Percentiles rank a stretch among this genome's conserved stretches.
phyloP scores from a whole-genome alignment of 2,113 vertebrate species.

The Notothenia coriiceps region DNA sequence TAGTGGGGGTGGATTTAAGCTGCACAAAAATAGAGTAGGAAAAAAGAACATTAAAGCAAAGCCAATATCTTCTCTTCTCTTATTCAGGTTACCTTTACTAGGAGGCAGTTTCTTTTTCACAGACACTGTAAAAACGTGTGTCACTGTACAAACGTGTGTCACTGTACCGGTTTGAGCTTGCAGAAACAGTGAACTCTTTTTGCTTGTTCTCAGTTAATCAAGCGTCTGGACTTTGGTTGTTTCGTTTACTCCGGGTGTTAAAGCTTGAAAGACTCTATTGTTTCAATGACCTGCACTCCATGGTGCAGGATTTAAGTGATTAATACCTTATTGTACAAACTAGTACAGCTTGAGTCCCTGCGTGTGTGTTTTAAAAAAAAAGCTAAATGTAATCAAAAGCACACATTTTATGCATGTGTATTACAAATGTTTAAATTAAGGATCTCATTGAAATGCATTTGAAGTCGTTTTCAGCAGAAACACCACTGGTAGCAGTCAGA shows the following conservation, averaged over 20 bases:
- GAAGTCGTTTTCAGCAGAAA: background rate
- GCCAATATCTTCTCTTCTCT: conserved; percentile 11
- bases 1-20: conserved; percentile 40
- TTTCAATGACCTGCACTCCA: conserved; percentile 43
- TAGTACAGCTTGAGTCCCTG: conserved; percentile 3
- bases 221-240: conserved; percentile 65
- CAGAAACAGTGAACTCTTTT: conserved; percentile 5
- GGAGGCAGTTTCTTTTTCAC: background rate
- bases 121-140: background rate
- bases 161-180: background rate
- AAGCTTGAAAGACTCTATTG: conserved; percentile 65
- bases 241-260: conserved; percentile 38
- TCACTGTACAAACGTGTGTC: background rate
- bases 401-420: background rate
- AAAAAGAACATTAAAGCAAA: conserved; percentile 27
- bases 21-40: background rate
- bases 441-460: background rate
- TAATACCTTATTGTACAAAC: conserved; percentile 22
- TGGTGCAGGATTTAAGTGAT: conserved; percentile 25
- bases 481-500: background rate
- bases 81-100: conserved; percentile 14
- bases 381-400: background rate
- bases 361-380: background rate
- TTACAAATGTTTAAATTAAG: background rate
- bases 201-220: conserved; percentile 21